Evolutionary conservation across 2,797 vertebrate genomes (phyloP).

Genomic region (Eospalax fontanierii): DNA sequence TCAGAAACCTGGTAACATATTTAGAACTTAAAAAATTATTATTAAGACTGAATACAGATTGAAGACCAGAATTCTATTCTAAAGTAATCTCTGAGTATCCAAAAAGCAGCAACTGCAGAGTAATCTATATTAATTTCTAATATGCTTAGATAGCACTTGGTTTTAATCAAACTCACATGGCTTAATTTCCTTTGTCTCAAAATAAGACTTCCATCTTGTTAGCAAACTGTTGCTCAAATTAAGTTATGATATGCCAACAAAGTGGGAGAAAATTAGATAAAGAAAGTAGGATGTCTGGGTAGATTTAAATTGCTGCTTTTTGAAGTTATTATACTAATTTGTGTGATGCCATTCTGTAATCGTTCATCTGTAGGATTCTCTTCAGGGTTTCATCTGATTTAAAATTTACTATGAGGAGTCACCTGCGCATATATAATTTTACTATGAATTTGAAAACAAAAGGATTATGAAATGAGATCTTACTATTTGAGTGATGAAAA

Average conservation of each 20-base stretch:
- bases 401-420: neutral
- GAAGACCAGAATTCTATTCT: conserved; percentile 25
- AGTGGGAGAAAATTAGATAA: conserved; percentile 4
- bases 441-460: conserved; percentile 28
- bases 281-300: conserved; percentile 10
- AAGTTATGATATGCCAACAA: neutral
- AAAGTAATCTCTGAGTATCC: conserved; percentile 23
- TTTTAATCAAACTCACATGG: neutral
- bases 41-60: conserved; percentile 55
- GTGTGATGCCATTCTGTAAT: conserved; percentile 16
- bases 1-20: neutral
- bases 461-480: conserved; percentile 16
- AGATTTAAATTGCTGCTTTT: conserved; percentile 50
- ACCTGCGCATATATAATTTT: neutral
- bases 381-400: neutral
- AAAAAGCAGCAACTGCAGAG: conserved; percentile 30
- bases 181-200: conserved; percentile 49
- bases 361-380: neutral
- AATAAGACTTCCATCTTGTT: conserved; percentile 12
- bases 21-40: neutral
- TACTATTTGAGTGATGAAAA: neutral
- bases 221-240: neutral
- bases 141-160: neutral
- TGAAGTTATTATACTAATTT: conserved; percentile 40
- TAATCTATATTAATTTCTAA: conserved; percentile 26